phyloP scores from a whole-genome alignment of 2,113 vertebrate genomes.

The Nannospalax galili region DNA sequence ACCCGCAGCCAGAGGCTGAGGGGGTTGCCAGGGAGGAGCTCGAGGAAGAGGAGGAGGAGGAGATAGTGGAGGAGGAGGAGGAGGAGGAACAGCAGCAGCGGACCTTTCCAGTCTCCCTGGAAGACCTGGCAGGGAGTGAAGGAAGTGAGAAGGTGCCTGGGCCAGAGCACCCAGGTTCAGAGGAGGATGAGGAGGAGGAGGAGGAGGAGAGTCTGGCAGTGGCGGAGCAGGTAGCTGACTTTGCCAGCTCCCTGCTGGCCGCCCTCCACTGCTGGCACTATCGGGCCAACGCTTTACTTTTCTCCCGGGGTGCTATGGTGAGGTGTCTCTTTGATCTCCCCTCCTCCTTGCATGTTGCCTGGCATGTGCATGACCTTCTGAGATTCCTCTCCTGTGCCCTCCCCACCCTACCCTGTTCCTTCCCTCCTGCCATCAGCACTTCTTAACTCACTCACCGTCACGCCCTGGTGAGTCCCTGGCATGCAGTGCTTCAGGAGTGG shows the following conservation, averaged over 20 bases:
- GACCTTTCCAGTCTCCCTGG: constrained; percentile 82
- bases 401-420: not conserved
- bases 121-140: constrained; percentile 83
- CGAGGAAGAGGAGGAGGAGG: constrained; percentile 80
- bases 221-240: constrained; percentile 96
- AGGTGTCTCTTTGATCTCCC: constrained; percentile 88
- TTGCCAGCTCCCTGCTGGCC: constrained; percentile 93
- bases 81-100: constrained; percentile 74
- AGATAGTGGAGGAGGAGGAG: constrained; percentile 68
- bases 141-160: constrained; percentile 80
- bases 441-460: constrained; percentile 62
- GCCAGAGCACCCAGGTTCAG: constrained; percentile 81
- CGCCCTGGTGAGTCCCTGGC: constrained; percentile 68
- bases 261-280: constrained; percentile 96
- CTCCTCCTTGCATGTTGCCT: constrained; percentile 74
- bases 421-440: not conserved
- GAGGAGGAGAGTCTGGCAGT: constrained; percentile 90
- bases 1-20: constrained; percentile 83
- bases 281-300: constrained; percentile 95
- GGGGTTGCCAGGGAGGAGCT: constrained; percentile 79
- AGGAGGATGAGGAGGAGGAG: constrained; percentile 86
- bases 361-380: constrained; percentile 62
- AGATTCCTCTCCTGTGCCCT: constrained; percentile 18
- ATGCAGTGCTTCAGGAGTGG: constrained; percentile 51
- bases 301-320: constrained; percentile 94